Evolutionary conservation across 2,888 invertebrate species (phyloP).

Genomic region (Rhogogaster chlorosoma): DNA sequence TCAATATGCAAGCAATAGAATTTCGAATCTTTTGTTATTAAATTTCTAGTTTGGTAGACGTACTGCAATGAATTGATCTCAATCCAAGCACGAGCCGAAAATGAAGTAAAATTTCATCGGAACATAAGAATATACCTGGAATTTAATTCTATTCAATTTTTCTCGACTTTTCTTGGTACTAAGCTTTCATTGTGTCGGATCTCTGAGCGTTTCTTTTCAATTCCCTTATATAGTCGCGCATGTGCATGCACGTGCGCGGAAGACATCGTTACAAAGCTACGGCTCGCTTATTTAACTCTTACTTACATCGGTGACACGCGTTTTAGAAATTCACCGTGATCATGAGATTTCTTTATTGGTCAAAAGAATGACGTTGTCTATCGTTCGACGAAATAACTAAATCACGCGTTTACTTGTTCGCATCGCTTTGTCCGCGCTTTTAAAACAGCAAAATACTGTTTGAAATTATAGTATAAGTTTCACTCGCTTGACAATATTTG

Average conservation of each 20-base stretch:
- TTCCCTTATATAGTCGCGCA: slow-evolving; percentile 50
- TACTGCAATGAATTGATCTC: background rate
- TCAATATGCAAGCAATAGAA: background rate
- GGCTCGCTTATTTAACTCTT: slow-evolving; percentile 33
- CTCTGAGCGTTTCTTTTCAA: slow-evolving; percentile 48
- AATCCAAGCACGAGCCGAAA: background rate
- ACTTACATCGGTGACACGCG: slow-evolving; percentile 24
- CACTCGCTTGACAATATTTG: background rate
- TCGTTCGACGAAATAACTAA: background rate
- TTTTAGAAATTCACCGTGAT: slow-evolving; percentile 17
- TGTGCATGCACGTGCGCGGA: slow-evolving; percentile 51
- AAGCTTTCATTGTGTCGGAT: slow-evolving; percentile 42
- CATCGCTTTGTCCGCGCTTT: slow-evolving; percentile 17
- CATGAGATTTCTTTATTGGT: slow-evolving; percentile 33
- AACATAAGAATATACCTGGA: background rate
- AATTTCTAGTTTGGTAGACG: background rate
- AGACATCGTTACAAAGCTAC: slow-evolving; percentile 41
- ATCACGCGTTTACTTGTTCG: background rate
- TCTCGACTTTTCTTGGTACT: slow-evolving; percentile 34
- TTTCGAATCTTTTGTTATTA: background rate
- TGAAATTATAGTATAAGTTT: slow-evolving; percentile 8
- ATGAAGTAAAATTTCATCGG: background rate
- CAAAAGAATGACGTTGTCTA: slow-evolving; percentile 1
- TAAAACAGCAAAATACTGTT: background rate
- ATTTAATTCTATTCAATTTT: slow-evolving; percentile 26